Conservation (phyloP, 2,888 invertebrate genomes). For the Agrochola lota region DNA sequence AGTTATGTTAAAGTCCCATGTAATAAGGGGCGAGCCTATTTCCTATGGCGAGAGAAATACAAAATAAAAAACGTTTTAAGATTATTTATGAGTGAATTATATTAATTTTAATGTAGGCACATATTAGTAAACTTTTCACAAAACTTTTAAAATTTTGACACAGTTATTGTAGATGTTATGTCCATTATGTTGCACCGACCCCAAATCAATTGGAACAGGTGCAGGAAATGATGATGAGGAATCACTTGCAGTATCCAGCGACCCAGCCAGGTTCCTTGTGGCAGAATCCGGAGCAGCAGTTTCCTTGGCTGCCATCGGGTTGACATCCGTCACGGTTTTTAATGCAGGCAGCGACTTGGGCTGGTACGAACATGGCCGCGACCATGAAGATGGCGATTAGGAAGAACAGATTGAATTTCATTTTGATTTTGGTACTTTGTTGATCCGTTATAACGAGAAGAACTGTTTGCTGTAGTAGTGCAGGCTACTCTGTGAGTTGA, state of each 20-base stretch:
- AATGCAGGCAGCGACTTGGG: constrained; percentile 3
- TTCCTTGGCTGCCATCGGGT: constrained; percentile 15
- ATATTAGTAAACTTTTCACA: not conserved
- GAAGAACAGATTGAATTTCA: constrained; percentile 9
- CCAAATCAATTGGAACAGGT: not conserved
- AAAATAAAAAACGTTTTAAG: not conserved
- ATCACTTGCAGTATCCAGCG: constrained; percentile 20
- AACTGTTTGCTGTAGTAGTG: not conserved
- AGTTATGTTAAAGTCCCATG: too few relatives aligned
- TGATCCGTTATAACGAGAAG: not conserved
- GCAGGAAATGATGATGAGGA: too few relatives aligned
- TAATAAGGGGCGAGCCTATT: too few relatives aligned
- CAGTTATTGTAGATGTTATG: not conserved
- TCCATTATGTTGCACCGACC: not conserved
- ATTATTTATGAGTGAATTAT: not conserved
- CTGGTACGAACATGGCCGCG: not conserved
- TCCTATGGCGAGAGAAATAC: not conserved
- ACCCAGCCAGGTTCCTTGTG: constrained; percentile 18
- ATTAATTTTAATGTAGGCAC: not conserved
- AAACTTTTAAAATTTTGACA: not conserved
- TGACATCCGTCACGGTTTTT: not conserved
- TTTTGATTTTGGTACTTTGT: constrained; percentile 4
- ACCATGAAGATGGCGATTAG: not conserved
- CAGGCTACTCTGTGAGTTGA: not conserved
- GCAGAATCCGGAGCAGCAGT: constrained; percentile 20